These are phyloP conservation scores for Aphelocoma californica DNA, from an alignment of 2,797 vertebrate genomes.

Conservation along the genomic window DNA sequence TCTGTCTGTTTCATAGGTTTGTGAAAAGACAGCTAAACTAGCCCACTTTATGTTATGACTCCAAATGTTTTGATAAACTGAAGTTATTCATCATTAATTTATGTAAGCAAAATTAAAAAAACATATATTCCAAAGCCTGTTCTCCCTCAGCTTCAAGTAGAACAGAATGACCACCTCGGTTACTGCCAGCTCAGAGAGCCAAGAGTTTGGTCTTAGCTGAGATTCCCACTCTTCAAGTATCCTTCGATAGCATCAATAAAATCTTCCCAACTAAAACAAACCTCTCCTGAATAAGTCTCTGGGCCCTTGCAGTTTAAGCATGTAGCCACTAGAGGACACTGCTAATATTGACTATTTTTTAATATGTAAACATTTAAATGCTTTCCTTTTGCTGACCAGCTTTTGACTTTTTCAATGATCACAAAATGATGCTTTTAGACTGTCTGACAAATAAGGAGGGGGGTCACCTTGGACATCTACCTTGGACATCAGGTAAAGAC, in stretches of 20 bases:
- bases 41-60: neutral
- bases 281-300: neutral
- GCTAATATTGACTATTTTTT: neutral
- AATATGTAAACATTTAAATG: neutral
- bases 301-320: neutral
- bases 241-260: neutral
- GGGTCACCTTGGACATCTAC: neutral
- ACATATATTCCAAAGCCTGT: neutral
- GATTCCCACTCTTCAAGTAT: neutral
- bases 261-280: neutral
- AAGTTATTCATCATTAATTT: neutral
- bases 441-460: too few species aligned
- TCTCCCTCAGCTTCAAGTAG: neutral
- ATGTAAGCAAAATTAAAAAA: neutral
- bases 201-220: neutral
- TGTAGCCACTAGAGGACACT: neutral
- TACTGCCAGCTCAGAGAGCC: neutral
- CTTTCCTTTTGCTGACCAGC: neutral
- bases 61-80: neutral
- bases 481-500: neutral
- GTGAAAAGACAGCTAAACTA: neutral
- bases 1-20: neutral
- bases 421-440: neutral
- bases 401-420: neutral
- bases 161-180: fast-evolving